Base-by-base conservation (phyloP, 2,113 vertebrate genomes). In the Sula dactylatra region DNA sequence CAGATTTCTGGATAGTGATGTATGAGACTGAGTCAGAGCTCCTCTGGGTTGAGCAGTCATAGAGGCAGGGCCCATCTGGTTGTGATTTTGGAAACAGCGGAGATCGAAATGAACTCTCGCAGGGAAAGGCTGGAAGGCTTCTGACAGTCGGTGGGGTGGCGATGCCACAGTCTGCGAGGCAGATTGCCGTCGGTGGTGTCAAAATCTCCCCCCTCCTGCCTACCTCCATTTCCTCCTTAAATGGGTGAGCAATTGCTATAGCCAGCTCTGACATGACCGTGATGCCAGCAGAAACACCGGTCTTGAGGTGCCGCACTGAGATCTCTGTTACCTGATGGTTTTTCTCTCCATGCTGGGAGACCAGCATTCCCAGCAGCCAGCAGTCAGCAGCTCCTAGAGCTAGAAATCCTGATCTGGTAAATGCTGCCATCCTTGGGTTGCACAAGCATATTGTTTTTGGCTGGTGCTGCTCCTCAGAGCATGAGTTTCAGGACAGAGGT, bases 21-120 rank as follows among this genome's bases (percentile, higher is more conserved):
- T 4, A 13, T 1, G 8, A 66, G 76, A 4, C 59, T 96, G 95
- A 96, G 80, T 95, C 95, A 96, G 62, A 90, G 59, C 71, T 20
- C 17, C 70, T 78, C 62, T 0, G 0, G 56, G 50, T 61, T 49
- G 77, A 70, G 79, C 2, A 0, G 19, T 20, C 2, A 4, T 13
- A 47, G 40, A 58, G 66, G 20, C 45, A 36, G 25, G 7, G n/a
- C 27, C 36, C 79, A 94, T 91, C 94, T 97, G 97, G 58, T 95
- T 94, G 62, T 11, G 49, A 96, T 97, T 96, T 88, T 2, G 13
- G 86, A 45, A 83, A 49, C 1, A 13, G 55, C 10, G 0, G 32
- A 50, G 42, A 58, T 56, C 0, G 4, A 52, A 88, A 36, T 0
- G 10, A 45, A 81, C 42, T 58, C 25, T 44, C 1, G 0, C 9